Evolutionary conservation across 2,888 invertebrate species (phyloP).

Genomic region (Drosophila borealis): DNA sequence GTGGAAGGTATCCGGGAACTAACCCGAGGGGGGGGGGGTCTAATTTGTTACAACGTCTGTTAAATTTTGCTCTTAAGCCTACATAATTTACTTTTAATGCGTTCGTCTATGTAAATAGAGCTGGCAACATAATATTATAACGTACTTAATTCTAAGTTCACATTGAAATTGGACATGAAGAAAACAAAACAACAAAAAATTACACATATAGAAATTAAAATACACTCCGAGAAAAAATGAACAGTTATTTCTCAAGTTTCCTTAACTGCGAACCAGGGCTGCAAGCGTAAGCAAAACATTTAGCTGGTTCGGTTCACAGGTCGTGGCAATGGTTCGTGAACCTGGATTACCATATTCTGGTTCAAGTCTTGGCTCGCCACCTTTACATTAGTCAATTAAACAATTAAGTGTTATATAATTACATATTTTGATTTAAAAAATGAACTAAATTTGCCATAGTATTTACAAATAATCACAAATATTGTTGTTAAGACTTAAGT

Average conservation of each 20-base stretch:
- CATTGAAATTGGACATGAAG: slow-evolving; percentile 18
- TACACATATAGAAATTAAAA: slow-evolving; percentile 29
- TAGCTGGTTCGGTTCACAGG: too few species aligned
- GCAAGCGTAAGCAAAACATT: too few species aligned
- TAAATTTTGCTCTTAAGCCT: slow-evolving; percentile 60
- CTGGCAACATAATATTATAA: slow-evolving; percentile 34
- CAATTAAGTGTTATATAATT: too few species aligned
- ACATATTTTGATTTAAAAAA: too few species aligned
- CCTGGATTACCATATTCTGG: too few species aligned
- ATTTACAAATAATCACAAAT: too few species aligned
- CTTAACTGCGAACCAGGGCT: too few species aligned
- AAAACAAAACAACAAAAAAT: slow-evolving; percentile 17
- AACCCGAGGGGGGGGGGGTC: slow-evolving; percentile 25
- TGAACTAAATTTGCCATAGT: too few species aligned
- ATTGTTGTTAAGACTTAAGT: too few species aligned
- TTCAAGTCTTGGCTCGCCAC: too few species aligned
- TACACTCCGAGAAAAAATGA: slow-evolving; percentile 15
- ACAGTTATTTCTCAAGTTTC: background rate
- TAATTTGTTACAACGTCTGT: slow-evolving; percentile 71
- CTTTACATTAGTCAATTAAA: too few species aligned
- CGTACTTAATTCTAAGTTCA: slow-evolving; percentile 48
- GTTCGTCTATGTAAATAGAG: slow-evolving; percentile 40
- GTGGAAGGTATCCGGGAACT: slow-evolving; percentile 22
- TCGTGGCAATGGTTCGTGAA: too few species aligned
- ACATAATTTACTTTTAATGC: slow-evolving; percentile 35